Percentiles rank a stretch among this genome's conserved stretches.
These are phyloP conservation scores for Hapalemur alaotrensis DNA, from an alignment of 2,797 vertebrate genomes.

Conservation along the genomic window DNA sequence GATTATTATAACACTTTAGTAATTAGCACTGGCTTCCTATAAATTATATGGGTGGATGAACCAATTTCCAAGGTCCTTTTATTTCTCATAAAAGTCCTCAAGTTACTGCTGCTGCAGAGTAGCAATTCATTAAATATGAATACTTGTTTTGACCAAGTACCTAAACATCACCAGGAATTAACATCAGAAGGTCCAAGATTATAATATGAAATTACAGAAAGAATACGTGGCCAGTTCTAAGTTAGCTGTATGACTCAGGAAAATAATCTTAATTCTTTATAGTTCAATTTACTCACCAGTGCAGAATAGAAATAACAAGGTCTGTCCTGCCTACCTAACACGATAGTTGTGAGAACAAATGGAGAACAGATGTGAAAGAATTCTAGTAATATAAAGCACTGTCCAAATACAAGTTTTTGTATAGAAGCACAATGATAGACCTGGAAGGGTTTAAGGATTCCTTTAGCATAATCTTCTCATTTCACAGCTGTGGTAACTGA, in stretches of 20 bases:
- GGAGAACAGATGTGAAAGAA: not conserved
- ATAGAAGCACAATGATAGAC: not conserved
- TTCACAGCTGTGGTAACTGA: not conserved
- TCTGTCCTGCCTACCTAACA: not conserved
- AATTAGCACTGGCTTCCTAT: not conserved
- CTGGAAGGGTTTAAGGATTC: not conserved
- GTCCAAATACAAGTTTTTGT: not conserved
- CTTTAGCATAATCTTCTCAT: not conserved
- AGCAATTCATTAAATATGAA: not conserved
- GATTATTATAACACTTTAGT: not conserved
- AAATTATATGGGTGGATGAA: not conserved
- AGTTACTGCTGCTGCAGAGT: not conserved
- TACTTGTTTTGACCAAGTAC: constrained; percentile 1
- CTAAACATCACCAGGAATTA: not conserved
- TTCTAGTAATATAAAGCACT: not conserved
- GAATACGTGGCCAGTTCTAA: not conserved
- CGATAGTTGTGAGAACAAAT: not conserved
- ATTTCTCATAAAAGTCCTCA: not conserved
- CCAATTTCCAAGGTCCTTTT: not conserved
- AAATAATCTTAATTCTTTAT: not conserved
- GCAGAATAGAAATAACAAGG: not conserved
- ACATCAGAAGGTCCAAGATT: not conserved
- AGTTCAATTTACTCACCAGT: not conserved
- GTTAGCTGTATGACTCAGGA: not conserved
- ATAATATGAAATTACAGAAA: not conserved